Conservation (phyloP, 2,888 invertebrate genomes). For the Rhodophaea formosa region DNA sequence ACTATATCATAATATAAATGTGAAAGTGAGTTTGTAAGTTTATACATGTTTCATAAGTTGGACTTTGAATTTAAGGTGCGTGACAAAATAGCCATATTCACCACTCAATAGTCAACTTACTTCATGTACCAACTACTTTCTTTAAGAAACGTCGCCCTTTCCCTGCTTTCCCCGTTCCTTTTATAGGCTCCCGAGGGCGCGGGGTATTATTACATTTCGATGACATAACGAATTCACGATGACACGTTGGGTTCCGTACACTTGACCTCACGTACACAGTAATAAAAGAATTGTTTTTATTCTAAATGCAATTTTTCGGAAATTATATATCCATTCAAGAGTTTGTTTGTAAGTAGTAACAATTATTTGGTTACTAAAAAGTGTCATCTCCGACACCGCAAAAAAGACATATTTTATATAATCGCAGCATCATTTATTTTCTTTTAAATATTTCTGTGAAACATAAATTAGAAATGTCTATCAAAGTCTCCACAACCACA, state of each 20-base stretch:
- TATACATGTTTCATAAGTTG: no score
- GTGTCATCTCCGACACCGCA: no score
- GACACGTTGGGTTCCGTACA: conserved; percentile 46
- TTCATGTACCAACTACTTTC: conserved; percentile 36
- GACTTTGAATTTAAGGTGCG: no score
- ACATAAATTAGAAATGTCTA: neutral
- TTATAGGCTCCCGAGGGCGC: conserved; percentile 67
- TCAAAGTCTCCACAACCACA: neutral
- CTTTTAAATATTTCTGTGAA: neutral
- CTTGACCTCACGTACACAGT: conserved; percentile 49
- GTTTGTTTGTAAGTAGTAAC: no score
- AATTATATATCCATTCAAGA: no score
- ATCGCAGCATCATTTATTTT: no score
- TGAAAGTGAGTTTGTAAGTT: no score
- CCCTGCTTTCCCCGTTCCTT: conserved; percentile 50
- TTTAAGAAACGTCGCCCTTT: conserved; percentile 48
- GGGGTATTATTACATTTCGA: conserved; percentile 77
- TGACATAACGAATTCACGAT: conserved; percentile 74
- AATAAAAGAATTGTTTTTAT: conserved; percentile 26
- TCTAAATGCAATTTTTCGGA: neutral
- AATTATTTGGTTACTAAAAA: no score
- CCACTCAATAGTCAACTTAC: neutral
- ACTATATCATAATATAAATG: no score
- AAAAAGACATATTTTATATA: no score
- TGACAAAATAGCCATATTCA: neutral